Conservation (phyloP, 2,113 vertebrate species). For the Ceyx cyanopectus region DNA sequence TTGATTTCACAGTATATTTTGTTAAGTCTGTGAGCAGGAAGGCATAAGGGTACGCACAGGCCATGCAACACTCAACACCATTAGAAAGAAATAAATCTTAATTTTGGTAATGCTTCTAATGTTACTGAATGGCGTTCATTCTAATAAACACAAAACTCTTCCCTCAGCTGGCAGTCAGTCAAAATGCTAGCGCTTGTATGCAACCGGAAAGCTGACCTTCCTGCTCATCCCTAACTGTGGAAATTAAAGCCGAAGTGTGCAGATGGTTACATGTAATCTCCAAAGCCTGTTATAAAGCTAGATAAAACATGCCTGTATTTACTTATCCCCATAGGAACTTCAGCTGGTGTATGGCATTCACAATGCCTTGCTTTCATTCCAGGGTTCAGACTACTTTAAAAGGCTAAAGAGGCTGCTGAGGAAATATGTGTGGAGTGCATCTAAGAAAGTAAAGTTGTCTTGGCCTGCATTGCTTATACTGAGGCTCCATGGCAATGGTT, state of each 20-base stretch:
- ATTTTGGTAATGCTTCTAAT: background rate
- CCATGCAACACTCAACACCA: background rate
- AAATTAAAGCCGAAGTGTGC: constrained; percentile 14
- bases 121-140: background rate
- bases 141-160: background rate
- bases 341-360: background rate
- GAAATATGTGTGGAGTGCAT: background rate
- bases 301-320: background rate
- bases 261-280: background rate
- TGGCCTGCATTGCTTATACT: background rate
- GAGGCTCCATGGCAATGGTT: background rate
- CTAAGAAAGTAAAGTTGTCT: background rate
- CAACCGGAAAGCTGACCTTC: background rate
- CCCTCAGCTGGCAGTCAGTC: background rate
- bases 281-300: background rate
- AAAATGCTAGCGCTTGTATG: background rate
- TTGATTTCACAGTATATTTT: background rate
- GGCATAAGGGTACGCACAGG: background rate
- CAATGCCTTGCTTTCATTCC: background rate
- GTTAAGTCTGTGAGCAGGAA: background rate
- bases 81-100: background rate
- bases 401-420: background rate
- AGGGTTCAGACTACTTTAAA: background rate
- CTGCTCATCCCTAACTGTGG: background rate
- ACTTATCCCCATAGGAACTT: background rate